Conservation (phyloP, 2,797 vertebrate genomes). For the Chloroceryle inda region DNA sequence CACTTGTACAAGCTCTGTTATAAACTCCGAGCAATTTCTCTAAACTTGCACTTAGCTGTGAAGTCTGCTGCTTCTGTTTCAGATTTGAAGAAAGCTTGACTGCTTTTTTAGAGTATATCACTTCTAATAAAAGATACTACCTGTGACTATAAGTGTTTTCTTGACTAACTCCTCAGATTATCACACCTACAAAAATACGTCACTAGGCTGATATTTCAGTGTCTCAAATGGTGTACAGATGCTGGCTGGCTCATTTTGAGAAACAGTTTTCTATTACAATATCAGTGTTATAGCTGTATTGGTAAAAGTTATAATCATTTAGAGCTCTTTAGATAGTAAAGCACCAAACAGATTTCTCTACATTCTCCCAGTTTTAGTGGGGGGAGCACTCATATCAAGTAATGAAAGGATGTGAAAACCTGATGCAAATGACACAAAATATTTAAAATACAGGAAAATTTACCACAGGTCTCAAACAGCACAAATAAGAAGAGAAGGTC, state of each 20-base stretch:
- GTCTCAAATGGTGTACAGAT: conserved; percentile 11
- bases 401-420: neutral
- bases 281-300: neutral
- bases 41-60: neutral
- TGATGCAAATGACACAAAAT: neutral
- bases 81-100: conserved; percentile 6
- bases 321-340: neutral
- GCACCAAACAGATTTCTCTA: neutral
- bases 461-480: neutral
- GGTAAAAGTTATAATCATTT: neutral
- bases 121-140: conserved; percentile 39
- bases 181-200: conserved; percentile 11
- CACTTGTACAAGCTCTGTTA: neutral
- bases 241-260: neutral
- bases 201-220: neutral
- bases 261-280: neutral
- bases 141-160: neutral
- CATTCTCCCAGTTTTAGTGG: neutral
- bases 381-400: neutral
- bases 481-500: neutral
- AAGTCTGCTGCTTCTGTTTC: conserved; percentile 25
- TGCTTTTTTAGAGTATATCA: neutral
- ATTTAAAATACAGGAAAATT: neutral
- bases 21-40: neutral
- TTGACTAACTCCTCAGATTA: conserved; percentile 13